Evolutionary conservation across 2,797 vertebrate genomes (phyloP).

Genomic region (Cheirogaleus major): DNA sequence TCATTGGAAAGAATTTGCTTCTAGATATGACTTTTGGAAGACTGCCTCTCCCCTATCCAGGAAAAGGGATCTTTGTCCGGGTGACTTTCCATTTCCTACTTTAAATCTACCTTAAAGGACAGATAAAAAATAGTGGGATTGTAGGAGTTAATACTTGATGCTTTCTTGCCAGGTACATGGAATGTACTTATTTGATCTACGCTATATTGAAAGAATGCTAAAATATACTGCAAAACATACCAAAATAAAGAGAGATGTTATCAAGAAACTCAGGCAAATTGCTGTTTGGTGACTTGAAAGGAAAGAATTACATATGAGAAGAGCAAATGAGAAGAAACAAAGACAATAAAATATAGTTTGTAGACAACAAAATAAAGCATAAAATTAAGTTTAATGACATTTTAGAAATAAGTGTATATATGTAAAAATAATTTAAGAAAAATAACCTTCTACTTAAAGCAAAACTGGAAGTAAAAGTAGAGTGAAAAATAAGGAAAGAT

Average conservation of each 20-base stretch:
- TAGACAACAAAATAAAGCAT: not conserved
- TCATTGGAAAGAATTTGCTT: not conserved
- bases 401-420: not conserved
- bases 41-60: not conserved
- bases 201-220: not conserved
- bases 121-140: not conserved
- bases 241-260: constrained; percentile 11
- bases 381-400: not conserved
- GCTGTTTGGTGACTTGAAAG: constrained; percentile 15
- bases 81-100: constrained; percentile 34
- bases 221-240: not conserved
- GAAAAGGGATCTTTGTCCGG: constrained; percentile 4
- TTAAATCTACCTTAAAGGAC: constrained; percentile 36
- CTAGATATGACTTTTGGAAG: not conserved
- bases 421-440: not conserved
- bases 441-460: not conserved
- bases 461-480: not conserved
- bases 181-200: not conserved
- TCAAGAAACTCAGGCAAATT: not conserved
- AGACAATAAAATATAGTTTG: constrained; percentile 16
- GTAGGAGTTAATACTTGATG: constrained; percentile 37
- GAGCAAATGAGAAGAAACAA: not conserved
- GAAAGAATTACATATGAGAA: constrained; percentile 23
- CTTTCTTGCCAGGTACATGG: not conserved
- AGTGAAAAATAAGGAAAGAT: not conserved